Conservation (phyloP, 2,797 vertebrate genomes). For the Chelon auratus region DNA sequence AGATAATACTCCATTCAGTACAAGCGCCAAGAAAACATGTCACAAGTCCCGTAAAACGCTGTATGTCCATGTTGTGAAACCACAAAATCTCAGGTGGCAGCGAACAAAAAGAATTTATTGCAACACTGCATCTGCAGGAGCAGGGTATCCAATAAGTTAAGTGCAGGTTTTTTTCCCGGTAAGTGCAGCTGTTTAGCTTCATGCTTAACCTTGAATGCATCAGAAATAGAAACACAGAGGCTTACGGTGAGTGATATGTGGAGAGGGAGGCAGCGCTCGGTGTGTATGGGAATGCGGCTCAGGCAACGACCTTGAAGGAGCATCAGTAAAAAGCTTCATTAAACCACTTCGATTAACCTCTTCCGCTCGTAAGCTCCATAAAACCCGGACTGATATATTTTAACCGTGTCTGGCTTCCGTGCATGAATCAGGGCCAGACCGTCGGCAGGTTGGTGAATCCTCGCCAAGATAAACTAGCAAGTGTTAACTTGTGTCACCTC, state of each 20-base stretch:
- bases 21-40: constrained; percentile 51
- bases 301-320: constrained; percentile 71
- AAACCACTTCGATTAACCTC: constrained; percentile 78
- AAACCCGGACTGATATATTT: constrained; percentile 60
- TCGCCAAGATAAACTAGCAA: not conserved
- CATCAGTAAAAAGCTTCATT: constrained; percentile 80
- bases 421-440: constrained; percentile 49
- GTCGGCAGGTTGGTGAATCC: constrained; percentile 5
- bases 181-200: constrained; percentile 34
- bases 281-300: constrained; percentile 50
- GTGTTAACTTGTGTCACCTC: constrained; percentile 18
- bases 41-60: constrained; percentile 49
- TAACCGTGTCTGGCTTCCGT: not conserved
- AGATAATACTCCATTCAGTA: constrained; percentile 60
- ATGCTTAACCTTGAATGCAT: constrained; percentile 61
- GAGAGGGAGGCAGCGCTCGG: not conserved
- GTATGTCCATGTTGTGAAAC: constrained; percentile 54
- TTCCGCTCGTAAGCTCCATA: constrained; percentile 68
- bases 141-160: constrained; percentile 13
- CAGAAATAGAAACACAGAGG: constrained; percentile 30
- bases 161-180: not conserved
- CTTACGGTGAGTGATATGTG: constrained; percentile 23
- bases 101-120: constrained; percentile 30
- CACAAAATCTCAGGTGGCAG: constrained; percentile 17
- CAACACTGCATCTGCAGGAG: constrained; percentile 9